Percentiles rank a stretch among this genome's conserved stretches.
Evolutionary conservation across 1,140 invertebrate species (phyloP).

Genomic region (Lerema accius): DNA sequence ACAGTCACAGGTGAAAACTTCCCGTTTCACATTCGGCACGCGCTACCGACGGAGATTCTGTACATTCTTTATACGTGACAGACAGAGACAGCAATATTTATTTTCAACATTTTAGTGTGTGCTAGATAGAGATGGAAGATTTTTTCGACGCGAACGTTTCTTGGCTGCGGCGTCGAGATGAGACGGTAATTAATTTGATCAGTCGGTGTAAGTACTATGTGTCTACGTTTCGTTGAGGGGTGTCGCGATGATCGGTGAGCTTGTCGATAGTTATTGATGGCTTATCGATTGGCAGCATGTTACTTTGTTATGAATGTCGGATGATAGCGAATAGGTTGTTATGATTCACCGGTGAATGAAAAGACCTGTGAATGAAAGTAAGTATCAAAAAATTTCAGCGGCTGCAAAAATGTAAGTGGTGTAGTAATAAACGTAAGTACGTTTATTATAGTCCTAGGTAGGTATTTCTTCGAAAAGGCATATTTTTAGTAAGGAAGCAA

Average conservation of each 20-base stretch:
- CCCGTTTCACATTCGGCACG: constrained; percentile 74
- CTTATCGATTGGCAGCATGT: constrained; percentile 15
- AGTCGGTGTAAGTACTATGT: constrained; percentile 62
- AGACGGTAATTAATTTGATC: constrained; percentile 80
- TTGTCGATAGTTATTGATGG: constrained; percentile 34
- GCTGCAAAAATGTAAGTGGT: too few species aligned
- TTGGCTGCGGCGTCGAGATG: constrained; percentile 55
- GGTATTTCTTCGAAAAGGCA: too few species aligned
- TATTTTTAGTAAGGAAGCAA: too few species aligned
- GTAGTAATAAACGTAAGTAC: too few species aligned
- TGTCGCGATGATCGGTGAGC: constrained; percentile 31
- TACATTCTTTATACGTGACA: constrained; percentile 50
- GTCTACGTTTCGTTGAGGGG: constrained; percentile 53
- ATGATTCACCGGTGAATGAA: too few species aligned
- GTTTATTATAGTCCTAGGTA: too few species aligned
- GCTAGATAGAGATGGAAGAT: constrained; percentile 51
- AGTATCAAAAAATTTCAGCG: too few species aligned
- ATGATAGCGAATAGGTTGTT: too few species aligned
- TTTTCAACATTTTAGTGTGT: constrained; percentile 39
- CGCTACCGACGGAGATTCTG: constrained; percentile 60
- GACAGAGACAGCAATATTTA: constrained; percentile 46
- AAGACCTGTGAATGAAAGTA: too few species aligned
- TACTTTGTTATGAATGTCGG: too few species aligned
- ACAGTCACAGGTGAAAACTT: constrained; percentile 69
- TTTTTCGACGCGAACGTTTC: constrained; percentile 60